Percentiles rank a stretch among this genome's conserved stretches.
Conservation (phyloP, 2,113 vertebrate genomes). For the Rhea pennata region DNA sequence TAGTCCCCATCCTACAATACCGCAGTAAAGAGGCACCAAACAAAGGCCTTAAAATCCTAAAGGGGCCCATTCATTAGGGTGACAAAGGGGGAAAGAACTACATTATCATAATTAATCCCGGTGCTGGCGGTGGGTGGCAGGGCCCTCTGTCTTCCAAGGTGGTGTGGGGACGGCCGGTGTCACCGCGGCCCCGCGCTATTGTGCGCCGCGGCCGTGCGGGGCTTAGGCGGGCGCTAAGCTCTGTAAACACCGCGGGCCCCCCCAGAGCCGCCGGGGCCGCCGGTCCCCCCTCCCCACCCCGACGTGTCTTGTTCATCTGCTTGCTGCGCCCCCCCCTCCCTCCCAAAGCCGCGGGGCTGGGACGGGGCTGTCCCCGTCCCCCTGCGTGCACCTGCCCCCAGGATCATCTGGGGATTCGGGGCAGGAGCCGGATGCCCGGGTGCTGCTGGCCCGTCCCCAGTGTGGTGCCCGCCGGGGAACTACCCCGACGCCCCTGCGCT, state of each 20-base stretch:
- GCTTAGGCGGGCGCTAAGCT: conserved; percentile 60
- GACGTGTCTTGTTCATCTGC: background rate
- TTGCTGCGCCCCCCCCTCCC: background rate
- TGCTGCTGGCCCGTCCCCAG: background rate
- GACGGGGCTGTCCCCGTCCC: background rate
- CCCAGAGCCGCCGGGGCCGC: background rate
- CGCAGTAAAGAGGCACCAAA: conserved; percentile 87
- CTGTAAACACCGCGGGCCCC: conserved; percentile 54
- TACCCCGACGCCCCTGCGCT: background rate
- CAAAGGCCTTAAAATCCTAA: conserved; percentile 91
- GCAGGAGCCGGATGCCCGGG: background rate
- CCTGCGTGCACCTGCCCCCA: background rate
- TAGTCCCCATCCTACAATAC: conserved; percentile 86
- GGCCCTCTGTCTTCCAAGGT: conserved; percentile 74
- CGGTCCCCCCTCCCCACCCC: background rate
- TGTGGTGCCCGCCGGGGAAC: background rate
- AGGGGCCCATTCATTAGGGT: conserved; percentile 91
- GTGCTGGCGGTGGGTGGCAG: conserved; percentile 90
- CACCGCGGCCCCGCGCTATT: conserved; percentile 75
- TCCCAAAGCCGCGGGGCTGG: background rate
- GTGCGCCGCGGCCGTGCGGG: conserved; percentile 62
- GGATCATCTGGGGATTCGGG: background rate
- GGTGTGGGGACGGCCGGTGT: conserved; percentile 68
- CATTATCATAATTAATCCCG: conserved; percentile 96
- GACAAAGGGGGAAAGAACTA: conserved; percentile 94